phyloP scores from a whole-genome alignment of 1,140 invertebrate species.

The Heliconius melpomene region DNA sequence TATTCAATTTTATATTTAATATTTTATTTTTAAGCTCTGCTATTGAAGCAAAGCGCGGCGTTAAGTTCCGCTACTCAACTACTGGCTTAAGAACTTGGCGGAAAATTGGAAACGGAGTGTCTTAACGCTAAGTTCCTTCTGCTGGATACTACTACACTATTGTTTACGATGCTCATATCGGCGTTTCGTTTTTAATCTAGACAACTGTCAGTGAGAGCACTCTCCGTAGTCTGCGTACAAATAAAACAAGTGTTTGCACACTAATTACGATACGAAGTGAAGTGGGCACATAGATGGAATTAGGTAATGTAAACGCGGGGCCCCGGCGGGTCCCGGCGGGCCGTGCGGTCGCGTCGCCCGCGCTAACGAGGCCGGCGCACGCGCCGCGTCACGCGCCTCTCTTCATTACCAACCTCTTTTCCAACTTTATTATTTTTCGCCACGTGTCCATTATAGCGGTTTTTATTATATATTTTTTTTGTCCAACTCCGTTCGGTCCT shows the following conservation, averaged over 20 bases:
- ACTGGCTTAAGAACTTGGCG: no score
- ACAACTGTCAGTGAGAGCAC: neutral
- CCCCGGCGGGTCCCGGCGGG: slow-evolving; percentile 15
- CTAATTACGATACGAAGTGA: slow-evolving; percentile 11
- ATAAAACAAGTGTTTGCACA: neutral
- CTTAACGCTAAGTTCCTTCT: no score
- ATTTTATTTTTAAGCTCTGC: no score
- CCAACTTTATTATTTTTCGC: slow-evolving; percentile 71
- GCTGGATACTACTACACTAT: neutral
- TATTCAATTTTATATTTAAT: no score
- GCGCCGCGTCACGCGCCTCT: slow-evolving; percentile 58
- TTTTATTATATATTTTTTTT: slow-evolving; percentile 57
- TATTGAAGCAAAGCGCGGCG: no score
- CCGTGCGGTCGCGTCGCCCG: slow-evolving; percentile 46
- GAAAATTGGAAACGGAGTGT: no score
- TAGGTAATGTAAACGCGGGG: slow-evolving; percentile 12
- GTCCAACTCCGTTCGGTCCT: slow-evolving; percentile 56
- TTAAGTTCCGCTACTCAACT: no score
- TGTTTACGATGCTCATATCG: neutral
- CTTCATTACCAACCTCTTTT: slow-evolving; percentile 70
- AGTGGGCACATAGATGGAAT: slow-evolving; percentile 18
- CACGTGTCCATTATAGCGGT: slow-evolving; percentile 70
- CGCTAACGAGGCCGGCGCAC: slow-evolving; percentile 53
- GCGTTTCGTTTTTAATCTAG: neutral
- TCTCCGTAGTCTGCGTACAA: neutral